Base-by-base conservation (phyloP, 2,797 vertebrate genomes). In the Cossypha polioptera region DNA sequence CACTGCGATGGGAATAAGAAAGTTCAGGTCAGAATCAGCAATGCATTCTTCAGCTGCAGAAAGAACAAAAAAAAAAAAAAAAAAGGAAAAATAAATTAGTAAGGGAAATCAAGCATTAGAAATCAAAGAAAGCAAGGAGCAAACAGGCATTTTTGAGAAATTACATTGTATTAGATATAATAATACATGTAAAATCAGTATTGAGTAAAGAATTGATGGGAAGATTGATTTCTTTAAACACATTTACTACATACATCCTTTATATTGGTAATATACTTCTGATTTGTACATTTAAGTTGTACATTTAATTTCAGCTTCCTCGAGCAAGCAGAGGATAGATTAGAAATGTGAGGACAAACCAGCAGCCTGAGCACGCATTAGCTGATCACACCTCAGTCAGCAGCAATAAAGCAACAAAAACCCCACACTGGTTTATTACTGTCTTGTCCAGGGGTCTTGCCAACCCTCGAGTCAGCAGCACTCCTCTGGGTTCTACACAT, bases 21-120 rank as follows among this genome's bases (percentile, higher is more conserved):
- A 99, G 98, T 98, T 99, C 98, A 99, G 98, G 98, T 99, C 99
- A 99, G 99, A 98, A 97, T 99, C 99, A 98, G 98, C 98, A 98
- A 99, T 98, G 98, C 99, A 99, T 98, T 99, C 99, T 98, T 99
- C 98, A 88, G 99, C 99, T 99, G 98, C 98, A 97, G 97, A 97
- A 98, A 97, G 98, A 98, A 97, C 85, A 98, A 96, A 94, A 96
- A 96, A 87, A 92, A 35, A 96, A 96, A 87, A 91, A 35, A 92
- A 42, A 67, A 96, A 96, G 87, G 96, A 91, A 97, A 80, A 92
- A 96, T 50, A 85, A 94, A 96, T 98, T 98, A 98, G 97, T 97
- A 92, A 93, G 76, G 73, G 72, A 93, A 88, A 91, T 15, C 36
- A 84, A 89, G 95, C 78, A 86, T 61, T 63, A 87, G 67, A 90